Conservation (phyloP, 2,888 invertebrate genomes). For the Seira ritae region DNA sequence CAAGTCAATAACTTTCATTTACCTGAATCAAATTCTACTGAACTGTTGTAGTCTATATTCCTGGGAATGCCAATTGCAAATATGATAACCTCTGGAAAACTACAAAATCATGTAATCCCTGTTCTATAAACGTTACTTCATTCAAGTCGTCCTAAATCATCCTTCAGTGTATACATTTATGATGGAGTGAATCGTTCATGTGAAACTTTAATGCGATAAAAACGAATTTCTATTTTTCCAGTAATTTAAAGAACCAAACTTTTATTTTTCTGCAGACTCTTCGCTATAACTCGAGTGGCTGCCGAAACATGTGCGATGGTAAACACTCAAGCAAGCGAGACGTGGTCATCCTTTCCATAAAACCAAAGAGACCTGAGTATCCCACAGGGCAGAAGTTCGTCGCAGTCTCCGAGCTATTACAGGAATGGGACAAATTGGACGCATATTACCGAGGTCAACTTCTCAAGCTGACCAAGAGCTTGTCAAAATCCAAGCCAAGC, state of each 20-base stretch:
- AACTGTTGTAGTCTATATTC: no score
- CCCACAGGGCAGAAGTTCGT: slow-evolving; percentile 52
- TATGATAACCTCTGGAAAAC: no score
- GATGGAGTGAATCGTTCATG: no score
- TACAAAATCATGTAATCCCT: no score
- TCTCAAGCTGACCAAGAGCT: slow-evolving; percentile 56
- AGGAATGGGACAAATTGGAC: slow-evolving; percentile 70
- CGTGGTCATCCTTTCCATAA: slow-evolving; percentile 68
- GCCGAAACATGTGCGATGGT: slow-evolving; percentile 67
- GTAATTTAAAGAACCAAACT: no score
- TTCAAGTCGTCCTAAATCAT: no score
- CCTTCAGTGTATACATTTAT: no score
- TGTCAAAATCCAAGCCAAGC: slow-evolving; percentile 21
- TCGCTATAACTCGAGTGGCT: slow-evolving; percentile 37
- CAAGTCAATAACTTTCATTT: background rate
- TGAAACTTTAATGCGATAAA: no score
- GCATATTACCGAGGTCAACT: slow-evolving; percentile 67
- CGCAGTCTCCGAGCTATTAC: slow-evolving; percentile 48
- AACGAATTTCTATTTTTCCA: no score
- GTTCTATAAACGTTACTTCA: no score
- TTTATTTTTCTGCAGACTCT: slow-evolving; percentile 27
- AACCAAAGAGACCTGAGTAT: slow-evolving; percentile 64
- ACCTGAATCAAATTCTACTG: no score
- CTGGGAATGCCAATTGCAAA: no score
- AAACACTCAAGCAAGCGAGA: slow-evolving; percentile 63